Evolutionary conservation across 2,113 vertebrate genomes (phyloP), one percentile per base, ranked within the genome.

Genomic region (Petroica traversi): DNA sequence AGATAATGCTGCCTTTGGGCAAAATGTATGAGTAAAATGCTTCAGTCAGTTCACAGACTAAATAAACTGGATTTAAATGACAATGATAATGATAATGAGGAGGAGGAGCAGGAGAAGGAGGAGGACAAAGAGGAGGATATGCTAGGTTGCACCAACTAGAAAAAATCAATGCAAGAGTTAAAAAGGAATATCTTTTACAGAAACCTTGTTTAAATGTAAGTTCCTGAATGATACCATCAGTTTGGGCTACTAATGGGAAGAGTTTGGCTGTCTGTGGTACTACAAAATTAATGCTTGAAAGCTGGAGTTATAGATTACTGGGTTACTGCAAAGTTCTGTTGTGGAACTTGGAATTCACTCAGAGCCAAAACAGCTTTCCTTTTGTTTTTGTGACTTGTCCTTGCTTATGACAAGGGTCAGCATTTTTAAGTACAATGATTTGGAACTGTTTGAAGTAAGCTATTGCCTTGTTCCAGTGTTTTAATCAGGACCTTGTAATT

Each of bases 401-500:
- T 90, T 89, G 74, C 17, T 92, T 55, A 72, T 78, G 45, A 41
- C 52, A 76, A 80, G 43, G 71, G 90, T 89, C 85, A 85, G 52
- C 43, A 74, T 86, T 89, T 93, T 69, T 69, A 88, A 85, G 45
- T 51, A 75, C 72, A 75, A 22, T 71, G 58, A 92, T 82, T 82
- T 86, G 63, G 57, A 93, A 89, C 77, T 58, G 51, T 72, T 87
- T 81, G 85, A 93, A 96, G 66, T 71, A 89, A 91, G 91, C 33
- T 51, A 36, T 54, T 86, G 54, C 80, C 57, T 89, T 81, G 66
- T 92, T 96, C 69, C 91, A 88, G 63, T 58, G 93, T 88, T 68
- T 95, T 95, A 96, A 94, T 87, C 72, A 76, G 85, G 78, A 89
- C 83, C 71, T 79, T 75, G 69, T 91, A 95, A 94, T 80, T 83